Percentiles rank a stretch among this genome's conserved stretches.
These are phyloP conservation scores for Apolygus lucorum DNA, from an alignment of 1,140 invertebrate species.

Conservation along the genomic window DNA sequence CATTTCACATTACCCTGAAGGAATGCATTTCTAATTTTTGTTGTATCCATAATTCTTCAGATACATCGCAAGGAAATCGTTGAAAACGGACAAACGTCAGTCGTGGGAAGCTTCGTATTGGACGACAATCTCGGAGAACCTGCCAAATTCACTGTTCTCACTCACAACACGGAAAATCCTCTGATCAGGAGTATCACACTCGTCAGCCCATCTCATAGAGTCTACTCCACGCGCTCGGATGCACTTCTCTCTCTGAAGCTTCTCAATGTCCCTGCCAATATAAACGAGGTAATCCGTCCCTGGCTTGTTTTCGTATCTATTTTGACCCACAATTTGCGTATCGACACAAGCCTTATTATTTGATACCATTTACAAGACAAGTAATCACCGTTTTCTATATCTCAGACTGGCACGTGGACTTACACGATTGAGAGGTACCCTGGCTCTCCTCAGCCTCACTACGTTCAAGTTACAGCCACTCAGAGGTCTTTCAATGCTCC, in stretches of 20 bases:
- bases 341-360: too few relatives aligned
- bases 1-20: too few relatives aligned
- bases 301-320: neutral
- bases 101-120: slow-evolving; percentile 44
- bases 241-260: slow-evolving; percentile 43
- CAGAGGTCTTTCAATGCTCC: slow-evolving; percentile 38
- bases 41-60: slow-evolving; percentile 32
- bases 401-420: slow-evolving; percentile 47
- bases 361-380: neutral
- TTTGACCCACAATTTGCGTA: neutral
- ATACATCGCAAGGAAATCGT: slow-evolving; percentile 43
- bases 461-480: slow-evolving; percentile 45
- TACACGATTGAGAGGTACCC: slow-evolving; percentile 47
- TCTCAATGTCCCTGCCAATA: slow-evolving; percentile 43
- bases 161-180: slow-evolving; percentile 42
- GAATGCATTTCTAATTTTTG: too few relatives aligned
- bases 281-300: slow-evolving; percentile 42
- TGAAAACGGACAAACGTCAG: slow-evolving; percentile 39
- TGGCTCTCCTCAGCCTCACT: slow-evolving; percentile 50
- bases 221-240: slow-evolving; percentile 41
- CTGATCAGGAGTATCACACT: slow-evolving; percentile 42
- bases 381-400: slow-evolving; percentile 22
- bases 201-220: slow-evolving; percentile 42
- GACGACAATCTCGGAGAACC: slow-evolving; percentile 43
- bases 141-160: slow-evolving; percentile 42